Evolutionary conservation across 2,888 invertebrate species (phyloP).

Genomic region (Nomada fabriciana): DNA sequence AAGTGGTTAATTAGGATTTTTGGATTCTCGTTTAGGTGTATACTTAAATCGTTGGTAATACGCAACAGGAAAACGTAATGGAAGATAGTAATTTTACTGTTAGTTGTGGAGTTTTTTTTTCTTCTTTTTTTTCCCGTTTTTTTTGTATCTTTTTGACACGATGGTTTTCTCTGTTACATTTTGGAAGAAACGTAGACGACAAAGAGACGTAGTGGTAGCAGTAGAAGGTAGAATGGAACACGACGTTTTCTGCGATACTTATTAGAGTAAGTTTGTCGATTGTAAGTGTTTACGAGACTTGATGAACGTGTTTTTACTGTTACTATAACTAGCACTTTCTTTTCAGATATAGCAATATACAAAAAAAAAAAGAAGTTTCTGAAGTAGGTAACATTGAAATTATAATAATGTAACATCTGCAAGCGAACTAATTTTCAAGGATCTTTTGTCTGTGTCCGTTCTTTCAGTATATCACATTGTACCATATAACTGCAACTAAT

Average conservation of each 20-base stretch:
- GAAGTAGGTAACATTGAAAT: conserved; percentile 19
- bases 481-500: conserved; percentile 1
- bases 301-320: conserved; percentile 2
- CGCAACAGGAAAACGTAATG: too few species aligned
- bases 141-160: too few species aligned
- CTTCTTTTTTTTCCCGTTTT: too few species aligned
- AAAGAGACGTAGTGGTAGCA: conserved; percentile 20
- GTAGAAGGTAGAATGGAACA: conserved; percentile 34
- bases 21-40: too few species aligned
- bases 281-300: background rate
- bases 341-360: conserved; percentile 27
- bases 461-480: conserved; percentile 13
- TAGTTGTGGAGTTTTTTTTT: conserved; percentile 7
- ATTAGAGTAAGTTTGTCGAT: conserved; percentile 13
- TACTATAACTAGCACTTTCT: conserved; percentile 26
- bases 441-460: background rate
- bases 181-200: conserved; percentile 20
- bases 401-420: background rate
- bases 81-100: too few species aligned
- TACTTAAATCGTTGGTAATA: too few species aligned
- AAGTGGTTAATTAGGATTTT: too few species aligned
- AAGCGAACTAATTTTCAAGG: background rate
- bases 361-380: background rate
- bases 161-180: background rate
- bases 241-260: background rate